phyloP scores from a whole-genome alignment of 2,888 invertebrate genomes.

The Phanerotoma sp. region DNA sequence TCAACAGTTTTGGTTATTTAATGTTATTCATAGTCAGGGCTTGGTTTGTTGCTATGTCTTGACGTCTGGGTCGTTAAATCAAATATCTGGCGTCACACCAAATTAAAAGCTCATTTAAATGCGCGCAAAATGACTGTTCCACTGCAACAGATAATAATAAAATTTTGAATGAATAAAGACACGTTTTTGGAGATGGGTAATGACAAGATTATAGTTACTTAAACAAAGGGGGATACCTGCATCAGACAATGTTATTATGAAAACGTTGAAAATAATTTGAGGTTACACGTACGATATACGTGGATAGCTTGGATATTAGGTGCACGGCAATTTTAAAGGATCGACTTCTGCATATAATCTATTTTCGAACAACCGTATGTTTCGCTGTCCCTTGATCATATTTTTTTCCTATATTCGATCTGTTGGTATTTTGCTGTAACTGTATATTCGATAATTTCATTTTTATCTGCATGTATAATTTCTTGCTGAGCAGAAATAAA shows the following conservation, averaged over 20 bases:
- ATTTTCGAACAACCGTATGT: constrained; percentile 11
- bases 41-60: constrained; percentile 9
- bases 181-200: constrained; percentile 38
- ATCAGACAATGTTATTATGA: constrained; percentile 38
- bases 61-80: constrained; percentile 43
- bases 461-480: constrained; percentile 6
- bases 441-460: constrained; percentile 1
- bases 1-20: constrained; percentile 18
- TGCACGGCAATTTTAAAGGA: constrained; percentile 16
- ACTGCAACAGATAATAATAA: constrained; percentile 23
- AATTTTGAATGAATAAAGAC: constrained; percentile 46
- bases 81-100: constrained; percentile 45
- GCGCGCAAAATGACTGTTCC: constrained; percentile 33
- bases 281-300: constrained; percentile 30
- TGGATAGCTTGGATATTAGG: constrained; percentile 11
- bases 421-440: too few relatives aligned
- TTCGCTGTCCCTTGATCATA: background rate
- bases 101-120: constrained; percentile 50
- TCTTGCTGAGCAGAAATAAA: background rate
- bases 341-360: constrained; percentile 14
- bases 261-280: constrained; percentile 37
- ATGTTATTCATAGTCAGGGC: constrained; percentile 33
- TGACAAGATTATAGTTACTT: constrained; percentile 46
- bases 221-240: constrained; percentile 26
- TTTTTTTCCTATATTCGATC: too few relatives aligned